Evolutionary conservation across 1,140 invertebrate genomes (phyloP), one percentile per base, ranked within the genome.

Genomic region (Hypsibius dujardini): DNA sequence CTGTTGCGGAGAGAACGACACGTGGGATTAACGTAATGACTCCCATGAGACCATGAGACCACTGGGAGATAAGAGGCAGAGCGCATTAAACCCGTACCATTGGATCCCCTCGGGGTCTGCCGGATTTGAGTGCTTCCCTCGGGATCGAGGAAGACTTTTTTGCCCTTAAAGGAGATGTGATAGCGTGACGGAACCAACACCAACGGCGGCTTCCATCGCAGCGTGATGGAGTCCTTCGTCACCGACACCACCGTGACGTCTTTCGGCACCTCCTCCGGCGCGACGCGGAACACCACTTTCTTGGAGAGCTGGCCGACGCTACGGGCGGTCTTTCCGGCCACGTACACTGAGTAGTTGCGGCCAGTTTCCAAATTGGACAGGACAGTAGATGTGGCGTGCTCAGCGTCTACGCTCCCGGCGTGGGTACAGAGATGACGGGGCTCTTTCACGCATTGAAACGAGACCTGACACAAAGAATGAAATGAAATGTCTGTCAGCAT

Each of bases 141-240:
- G 2, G 90, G 92, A 78, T 96, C 92, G 7, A 93, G 88, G 78
- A 94, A 96, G 76, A 92, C 89, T 80, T 96, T 96, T 71, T 92
- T 84, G 2, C 93, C 92, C 78, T 91, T 89, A 77, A 90, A 96
- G 1, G 88, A 88, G 69, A 97, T 87, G 82, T 84, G 74, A 7
- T 67, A 67, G 71, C 62, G 12, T 12, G 62, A 67, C 12, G 62
- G 62, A 67, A 67, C 42, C 12, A 67, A 12, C 12, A 72, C 12
- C 40, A 70, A 59, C 2, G 50, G 28, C 46, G 73, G n/a, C 71
- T 40, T 46, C 73, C 69, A 72, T 70, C 2, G n/a, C n/a, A 71
- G 72, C n/a, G 70, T 46, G 71, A 71, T 59, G 47, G 15, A 46
- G 14, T 47, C 46, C 46, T 45, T 46, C 28, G 47, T 56, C 15